Evolutionary conservation across 2,888 invertebrate species (phyloP).

Genomic region (Eurois occulta): DNA sequence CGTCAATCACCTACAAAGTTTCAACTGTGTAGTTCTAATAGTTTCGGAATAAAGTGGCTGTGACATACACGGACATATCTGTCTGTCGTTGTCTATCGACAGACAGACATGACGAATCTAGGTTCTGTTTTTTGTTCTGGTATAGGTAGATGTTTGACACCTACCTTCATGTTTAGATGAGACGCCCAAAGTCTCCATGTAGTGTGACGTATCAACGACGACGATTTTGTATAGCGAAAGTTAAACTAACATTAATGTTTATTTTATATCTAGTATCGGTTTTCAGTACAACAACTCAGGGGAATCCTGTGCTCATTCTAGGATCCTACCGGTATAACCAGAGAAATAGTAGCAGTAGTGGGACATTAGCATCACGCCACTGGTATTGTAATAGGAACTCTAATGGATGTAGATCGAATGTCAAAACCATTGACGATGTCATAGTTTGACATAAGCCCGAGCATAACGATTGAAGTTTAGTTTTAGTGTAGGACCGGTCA

Average conservation of each 20-base stretch:
- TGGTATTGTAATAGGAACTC: slow-evolving; percentile 28
- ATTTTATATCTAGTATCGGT: slow-evolving; percentile 18
- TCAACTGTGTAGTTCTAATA: too few species aligned
- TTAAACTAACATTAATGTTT: neutral
- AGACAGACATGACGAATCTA: too few species aligned
- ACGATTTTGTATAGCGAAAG: neutral
- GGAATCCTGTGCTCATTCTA: slow-evolving; percentile 51
- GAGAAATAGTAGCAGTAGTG: neutral
- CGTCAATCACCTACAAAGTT: too few species aligned
- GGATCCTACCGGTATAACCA: slow-evolving; percentile 49
- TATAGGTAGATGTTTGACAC: too few species aligned
- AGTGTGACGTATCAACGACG: neutral
- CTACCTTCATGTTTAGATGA: too few species aligned
- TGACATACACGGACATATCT: too few species aligned
- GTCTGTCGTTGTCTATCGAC: too few species aligned
- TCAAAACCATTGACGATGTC: neutral
- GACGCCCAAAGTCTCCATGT: neutral
- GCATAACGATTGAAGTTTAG: slow-evolving; percentile 16
- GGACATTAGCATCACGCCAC: neutral
- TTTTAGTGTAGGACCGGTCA: neutral
- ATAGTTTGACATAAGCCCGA: slow-evolving; percentile 8
- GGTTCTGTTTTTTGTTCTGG: too few species aligned
- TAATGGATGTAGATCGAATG: slow-evolving; percentile 26
- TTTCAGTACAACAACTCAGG: slow-evolving; percentile 37
- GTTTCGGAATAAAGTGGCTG: too few species aligned